Conservation (phyloP, 1,140 invertebrate genomes). For the Tyrophagus putrescentiae region DNA sequence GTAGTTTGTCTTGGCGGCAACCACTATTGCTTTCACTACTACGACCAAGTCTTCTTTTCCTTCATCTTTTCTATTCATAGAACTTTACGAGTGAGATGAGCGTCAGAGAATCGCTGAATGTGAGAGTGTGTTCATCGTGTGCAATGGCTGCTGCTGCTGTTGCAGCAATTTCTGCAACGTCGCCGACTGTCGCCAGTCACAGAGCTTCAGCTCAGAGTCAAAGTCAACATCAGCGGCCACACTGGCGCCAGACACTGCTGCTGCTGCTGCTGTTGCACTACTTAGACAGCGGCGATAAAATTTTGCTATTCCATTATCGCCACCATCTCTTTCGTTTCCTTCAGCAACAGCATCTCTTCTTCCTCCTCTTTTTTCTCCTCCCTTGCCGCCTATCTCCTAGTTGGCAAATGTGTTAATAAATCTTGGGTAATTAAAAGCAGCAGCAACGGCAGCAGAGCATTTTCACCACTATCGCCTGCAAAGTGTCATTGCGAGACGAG, state of each 20-base stretch:
- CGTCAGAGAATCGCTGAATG: too few relatives aligned
- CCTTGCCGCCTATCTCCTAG: background rate
- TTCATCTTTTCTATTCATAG: too few relatives aligned
- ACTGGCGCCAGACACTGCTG: constrained; percentile 17
- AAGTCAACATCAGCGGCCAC: background rate
- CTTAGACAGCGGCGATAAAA: constrained; percentile 4
- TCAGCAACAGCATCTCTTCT: too few relatives aligned
- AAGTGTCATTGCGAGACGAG: constrained; percentile 16
- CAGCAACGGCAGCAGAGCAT: too few relatives aligned
- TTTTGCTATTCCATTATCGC: too few relatives aligned
- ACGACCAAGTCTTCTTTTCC: too few relatives aligned
- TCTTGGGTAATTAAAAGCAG: constrained; percentile 5
- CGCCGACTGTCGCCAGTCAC: background rate
- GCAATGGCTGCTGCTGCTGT: too few relatives aligned
- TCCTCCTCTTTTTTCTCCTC: too few relatives aligned
- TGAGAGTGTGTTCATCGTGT: too few relatives aligned
- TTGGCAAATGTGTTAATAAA: constrained; percentile 19
- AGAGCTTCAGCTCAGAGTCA: background rate
- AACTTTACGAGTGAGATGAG: too few relatives aligned
- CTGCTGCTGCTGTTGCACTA: too few relatives aligned
- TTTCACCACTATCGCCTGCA: background rate
- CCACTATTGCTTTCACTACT: background rate
- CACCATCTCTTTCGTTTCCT: background rate
- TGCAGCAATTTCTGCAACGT: constrained; percentile 1
- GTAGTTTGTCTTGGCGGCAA: too few relatives aligned